A percentile compares a stretch with the other conserved stretches of the same genome.
phyloP scores from a whole-genome alignment of 2,888 invertebrate species.

The Drosophila paranaensis region DNA sequence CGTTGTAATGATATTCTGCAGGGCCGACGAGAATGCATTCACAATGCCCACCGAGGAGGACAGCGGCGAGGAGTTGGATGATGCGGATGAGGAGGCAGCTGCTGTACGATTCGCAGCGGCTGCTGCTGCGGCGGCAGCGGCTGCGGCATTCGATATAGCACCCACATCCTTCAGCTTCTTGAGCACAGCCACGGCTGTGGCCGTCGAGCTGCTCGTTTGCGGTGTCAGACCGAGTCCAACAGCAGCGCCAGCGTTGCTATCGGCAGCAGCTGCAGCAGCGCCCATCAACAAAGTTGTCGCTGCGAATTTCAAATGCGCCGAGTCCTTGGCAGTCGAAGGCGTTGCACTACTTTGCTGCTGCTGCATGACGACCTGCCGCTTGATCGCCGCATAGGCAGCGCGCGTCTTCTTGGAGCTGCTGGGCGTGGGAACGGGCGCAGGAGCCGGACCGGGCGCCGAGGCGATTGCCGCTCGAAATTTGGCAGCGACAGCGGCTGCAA shows the following conservation, averaged over 20 bases:
- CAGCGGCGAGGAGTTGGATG: slow-evolving; percentile 82
- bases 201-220: slow-evolving; percentile 55
- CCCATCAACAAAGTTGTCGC: slow-evolving; percentile 76
- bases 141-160: slow-evolving; percentile 51
- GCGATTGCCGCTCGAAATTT: slow-evolving; percentile 72
- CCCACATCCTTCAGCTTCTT: slow-evolving; percentile 77
- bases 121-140: slow-evolving; percentile 64
- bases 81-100: slow-evolving; percentile 79
- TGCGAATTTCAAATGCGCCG: slow-evolving; percentile 80
- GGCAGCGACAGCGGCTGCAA: slow-evolving; percentile 52
- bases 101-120: slow-evolving; percentile 70
- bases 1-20: slow-evolving; percentile 88
- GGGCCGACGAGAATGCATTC: slow-evolving; percentile 81
- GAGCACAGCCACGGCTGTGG: slow-evolving; percentile 75
- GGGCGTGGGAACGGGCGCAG: slow-evolving; percentile 53
- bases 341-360: slow-evolving; percentile 60
- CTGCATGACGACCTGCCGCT: slow-evolving; percentile 67
- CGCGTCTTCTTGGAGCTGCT: slow-evolving; percentile 69
- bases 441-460: slow-evolving; percentile 75
- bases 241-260: slow-evolving; percentile 66
- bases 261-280: slow-evolving; percentile 81
- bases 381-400: slow-evolving; percentile 69
- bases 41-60: slow-evolving; percentile 83
- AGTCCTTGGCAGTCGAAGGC: slow-evolving; percentile 54
- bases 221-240: slow-evolving; percentile 45